A percentile compares a stretch with the other conserved stretches of the same genome.
phyloP scores from a whole-genome alignment of 2,797 vertebrate species.

The Siniperca obscura region DNA sequence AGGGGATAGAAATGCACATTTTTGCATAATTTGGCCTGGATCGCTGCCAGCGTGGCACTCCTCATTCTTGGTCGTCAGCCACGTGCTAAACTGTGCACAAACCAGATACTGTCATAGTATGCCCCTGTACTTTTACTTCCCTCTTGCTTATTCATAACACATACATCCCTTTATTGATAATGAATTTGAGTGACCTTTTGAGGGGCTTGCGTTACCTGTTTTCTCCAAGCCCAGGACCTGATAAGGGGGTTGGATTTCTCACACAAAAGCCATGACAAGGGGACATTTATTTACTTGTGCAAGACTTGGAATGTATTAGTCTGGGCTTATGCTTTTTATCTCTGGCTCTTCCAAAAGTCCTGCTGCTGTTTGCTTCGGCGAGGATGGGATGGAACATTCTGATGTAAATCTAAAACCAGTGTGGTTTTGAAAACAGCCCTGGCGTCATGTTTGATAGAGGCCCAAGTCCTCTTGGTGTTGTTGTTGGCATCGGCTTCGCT shows the following conservation, averaged over 20 bases:
- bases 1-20: slow-evolving; percentile 73
- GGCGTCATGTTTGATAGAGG: slow-evolving; percentile 73
- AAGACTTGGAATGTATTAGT: slow-evolving; percentile 51
- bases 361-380: slow-evolving; percentile 48
- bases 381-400: slow-evolving; percentile 64
- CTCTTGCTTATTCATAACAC: slow-evolving; percentile 21
- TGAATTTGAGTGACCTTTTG: slow-evolving; percentile 39
- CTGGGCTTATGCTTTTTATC: slow-evolving; percentile 49
- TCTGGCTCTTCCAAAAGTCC: slow-evolving; percentile 41
- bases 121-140: slow-evolving; percentile 10
- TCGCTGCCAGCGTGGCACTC: slow-evolving; percentile 58
- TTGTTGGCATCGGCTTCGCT: slow-evolving; percentile 57
- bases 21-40: slow-evolving; percentile 77
- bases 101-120: slow-evolving; percentile 33
- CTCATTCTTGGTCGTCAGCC: slow-evolving; percentile 58
- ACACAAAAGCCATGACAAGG: slow-evolving; percentile 33
- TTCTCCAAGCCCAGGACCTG: slow-evolving; percentile 12
- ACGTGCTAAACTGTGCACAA: slow-evolving; percentile 48
- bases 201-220: slow-evolving; percentile 19
- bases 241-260: slow-evolving; percentile 40
- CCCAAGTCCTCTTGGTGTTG: slow-evolving; percentile 69
- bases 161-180: slow-evolving; percentile 17
- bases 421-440: slow-evolving; percentile 75
- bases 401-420: slow-evolving; percentile 69
- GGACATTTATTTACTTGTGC: slow-evolving; percentile 62